Percentiles rank a stretch among this genome's conserved stretches.
Conservation (phyloP, 2,113 vertebrate genomes). For the Dicrurus megarhynchus region DNA sequence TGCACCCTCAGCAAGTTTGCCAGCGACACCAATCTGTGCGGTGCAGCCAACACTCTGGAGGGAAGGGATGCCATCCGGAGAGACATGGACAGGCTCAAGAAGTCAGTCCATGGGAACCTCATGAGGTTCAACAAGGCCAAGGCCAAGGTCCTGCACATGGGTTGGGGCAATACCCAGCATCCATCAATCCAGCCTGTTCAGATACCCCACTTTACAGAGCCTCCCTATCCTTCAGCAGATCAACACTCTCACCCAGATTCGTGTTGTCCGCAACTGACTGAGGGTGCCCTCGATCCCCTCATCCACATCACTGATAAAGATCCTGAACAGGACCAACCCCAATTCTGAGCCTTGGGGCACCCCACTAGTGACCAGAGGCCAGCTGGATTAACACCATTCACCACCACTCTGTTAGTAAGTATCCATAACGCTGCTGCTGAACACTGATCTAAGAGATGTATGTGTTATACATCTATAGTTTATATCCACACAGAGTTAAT, state of each 20-base stretch:
- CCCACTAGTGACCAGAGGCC: too few species aligned
- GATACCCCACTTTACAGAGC: neutral
- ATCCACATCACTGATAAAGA: neutral
- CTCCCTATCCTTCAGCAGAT: neutral
- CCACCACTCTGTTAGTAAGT: neutral
- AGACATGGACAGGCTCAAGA: neutral
- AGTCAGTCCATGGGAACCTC: neutral
- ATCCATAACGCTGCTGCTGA: neutral
- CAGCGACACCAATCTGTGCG: accelerated
- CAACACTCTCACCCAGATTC: neutral
- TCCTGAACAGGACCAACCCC: neutral
- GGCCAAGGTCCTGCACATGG: neutral
- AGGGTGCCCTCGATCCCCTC: neutral
- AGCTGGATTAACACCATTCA: neutral
- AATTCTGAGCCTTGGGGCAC: neutral
- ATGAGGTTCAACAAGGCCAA: neutral
- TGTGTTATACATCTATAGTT: neutral
- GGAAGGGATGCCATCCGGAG: neutral
- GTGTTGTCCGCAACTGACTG: neutral
- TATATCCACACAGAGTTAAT: neutral
- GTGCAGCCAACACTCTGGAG: accelerated
- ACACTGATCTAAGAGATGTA: neutral
- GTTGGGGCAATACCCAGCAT: neutral
- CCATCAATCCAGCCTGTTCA: neutral
- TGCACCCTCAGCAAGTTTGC: neutral